Base-by-base conservation (phyloP, 2,797 vertebrate species). In the Acomys russatus region DNA sequence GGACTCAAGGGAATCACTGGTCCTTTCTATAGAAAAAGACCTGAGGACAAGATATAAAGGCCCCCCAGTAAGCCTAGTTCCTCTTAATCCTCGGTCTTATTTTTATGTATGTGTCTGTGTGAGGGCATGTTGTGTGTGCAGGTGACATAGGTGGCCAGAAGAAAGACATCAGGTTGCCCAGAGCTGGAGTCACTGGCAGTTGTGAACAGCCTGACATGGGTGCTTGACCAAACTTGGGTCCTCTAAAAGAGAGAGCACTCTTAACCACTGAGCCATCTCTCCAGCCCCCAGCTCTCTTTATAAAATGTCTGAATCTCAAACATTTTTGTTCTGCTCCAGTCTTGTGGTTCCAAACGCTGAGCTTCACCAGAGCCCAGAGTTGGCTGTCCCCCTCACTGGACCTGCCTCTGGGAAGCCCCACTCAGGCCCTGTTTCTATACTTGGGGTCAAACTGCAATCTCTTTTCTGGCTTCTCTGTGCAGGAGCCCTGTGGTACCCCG, bases 401-500 rank as follows among this genome's bases (percentile, higher is more conserved):
- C 6, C 25, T 9, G 9, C 73, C 59, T 8, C 33, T 1, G 9
- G 35, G 23, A 84, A 76, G 30, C 25, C 63, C 35, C 38, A 30
- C 17, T 38, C 30, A 0, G n/a, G 54, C 3, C 25, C 59, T 44
- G n/a, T 64, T 54, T 59, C 7, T 11, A 12, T 56, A 70, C 71
- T 95, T 3, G 0, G 2, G 88, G 33, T 83, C 93, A 92, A 96
- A 88, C 38, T 76, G 61, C 73, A 0, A 22, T 28, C 85, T 74
- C 78, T 88, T 30, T 25, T 38, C 84, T 73, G 3, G 95, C 15
- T 95, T 95, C 94, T 96, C 88, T 93, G 9, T 6, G 6, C 96
- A 99, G 99, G 98, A 99, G 99, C 96, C 99, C 99, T 0, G 99
- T 97, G 2, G 98, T 99, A 56, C 98, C 99, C 25, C 98, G 99